phyloP scores from a whole-genome alignment of 2,113 vertebrate species.

The Datnioides undecimradiatus region DNA sequence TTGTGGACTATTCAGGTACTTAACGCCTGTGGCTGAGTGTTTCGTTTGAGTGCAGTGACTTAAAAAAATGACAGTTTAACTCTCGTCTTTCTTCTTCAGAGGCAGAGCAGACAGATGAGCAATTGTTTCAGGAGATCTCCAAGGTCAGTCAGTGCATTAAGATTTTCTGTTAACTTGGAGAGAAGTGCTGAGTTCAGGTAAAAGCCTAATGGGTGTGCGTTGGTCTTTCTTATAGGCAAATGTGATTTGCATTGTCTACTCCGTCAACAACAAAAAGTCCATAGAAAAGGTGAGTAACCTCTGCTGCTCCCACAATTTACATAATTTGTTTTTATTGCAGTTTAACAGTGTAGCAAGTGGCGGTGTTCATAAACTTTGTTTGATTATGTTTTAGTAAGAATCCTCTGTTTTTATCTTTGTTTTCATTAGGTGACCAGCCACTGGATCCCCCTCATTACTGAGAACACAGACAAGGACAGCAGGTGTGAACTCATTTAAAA shows the following conservation, averaged over 20 bases:
- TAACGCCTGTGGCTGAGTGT: neutral
- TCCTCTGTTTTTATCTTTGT: neutral
- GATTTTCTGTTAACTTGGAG: neutral
- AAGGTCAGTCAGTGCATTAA: constrained; percentile 84
- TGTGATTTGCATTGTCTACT: constrained; percentile 99
- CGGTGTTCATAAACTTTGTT: too few relatives aligned
- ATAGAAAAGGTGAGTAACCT: constrained; percentile 93
- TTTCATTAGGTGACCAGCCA: constrained; percentile 91
- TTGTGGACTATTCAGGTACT: constrained; percentile 97
- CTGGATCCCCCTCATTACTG: constrained; percentile 98
- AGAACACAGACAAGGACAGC: constrained; percentile 98
- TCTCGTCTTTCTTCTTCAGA: constrained; percentile 82
- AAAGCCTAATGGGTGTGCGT: constrained; percentile 52
- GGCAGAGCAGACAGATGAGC: constrained; percentile 96
- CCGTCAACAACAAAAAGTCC: constrained; percentile 97
- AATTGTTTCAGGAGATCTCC: constrained; percentile 96
- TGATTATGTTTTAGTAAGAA: too few relatives aligned
- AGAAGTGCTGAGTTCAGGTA: constrained; percentile 2
- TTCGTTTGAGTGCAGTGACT: neutral
- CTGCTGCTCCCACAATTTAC: constrained; percentile 15
- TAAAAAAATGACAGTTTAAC: neutral
- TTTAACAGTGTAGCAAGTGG: neutral
- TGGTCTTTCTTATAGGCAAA: constrained; percentile 88
- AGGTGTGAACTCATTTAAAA: constrained; percentile 82
- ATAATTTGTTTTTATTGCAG: constrained; percentile 24